These are phyloP conservation scores for Hydroisotoma schaefferi DNA, from an alignment of 2,888 invertebrate species.

Conservation along the genomic window DNA sequence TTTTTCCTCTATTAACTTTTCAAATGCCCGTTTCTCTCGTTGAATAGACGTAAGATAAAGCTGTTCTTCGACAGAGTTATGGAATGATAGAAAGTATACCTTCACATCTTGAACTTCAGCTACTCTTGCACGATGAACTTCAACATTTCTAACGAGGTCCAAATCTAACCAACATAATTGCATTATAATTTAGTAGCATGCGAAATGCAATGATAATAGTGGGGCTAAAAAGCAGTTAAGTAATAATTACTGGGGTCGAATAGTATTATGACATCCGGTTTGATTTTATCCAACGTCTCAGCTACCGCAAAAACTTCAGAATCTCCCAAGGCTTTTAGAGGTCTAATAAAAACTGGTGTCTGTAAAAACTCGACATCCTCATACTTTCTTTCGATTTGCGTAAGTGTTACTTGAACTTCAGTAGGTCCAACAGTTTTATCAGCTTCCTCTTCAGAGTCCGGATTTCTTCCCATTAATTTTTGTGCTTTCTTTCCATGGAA, in stretches of 20 bases:
- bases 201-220: neutral
- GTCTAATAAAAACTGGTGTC: constrained; percentile 34
- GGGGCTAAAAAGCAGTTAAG: neutral
- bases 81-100: constrained; percentile 86
- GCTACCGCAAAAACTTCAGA: constrained; percentile 39
- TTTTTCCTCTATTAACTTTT: constrained; percentile 85
- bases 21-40: constrained; percentile 92
- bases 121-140: constrained; percentile 46
- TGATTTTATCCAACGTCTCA: constrained; percentile 39
- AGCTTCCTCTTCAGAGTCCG: constrained; percentile 18
- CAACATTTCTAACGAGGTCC: constrained; percentile 45
- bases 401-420: constrained; percentile 47
- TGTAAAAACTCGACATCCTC: constrained; percentile 40
- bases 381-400: constrained; percentile 49
- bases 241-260: constrained; percentile 45
- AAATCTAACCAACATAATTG: constrained; percentile 29
- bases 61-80: constrained; percentile 94
- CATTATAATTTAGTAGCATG: neutral
- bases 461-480: neutral
- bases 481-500: constrained; percentile 7
- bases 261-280: constrained; percentile 44
- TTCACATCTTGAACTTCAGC: constrained; percentile 56
- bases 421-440: constrained; percentile 17
- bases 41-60: constrained; percentile 84
- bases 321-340: constrained; percentile 29